These are phyloP conservation scores for Epizoanthus scotinus DNA, from an alignment of 92 coral and sea anemone species.

Conservation along the genomic window DNA sequence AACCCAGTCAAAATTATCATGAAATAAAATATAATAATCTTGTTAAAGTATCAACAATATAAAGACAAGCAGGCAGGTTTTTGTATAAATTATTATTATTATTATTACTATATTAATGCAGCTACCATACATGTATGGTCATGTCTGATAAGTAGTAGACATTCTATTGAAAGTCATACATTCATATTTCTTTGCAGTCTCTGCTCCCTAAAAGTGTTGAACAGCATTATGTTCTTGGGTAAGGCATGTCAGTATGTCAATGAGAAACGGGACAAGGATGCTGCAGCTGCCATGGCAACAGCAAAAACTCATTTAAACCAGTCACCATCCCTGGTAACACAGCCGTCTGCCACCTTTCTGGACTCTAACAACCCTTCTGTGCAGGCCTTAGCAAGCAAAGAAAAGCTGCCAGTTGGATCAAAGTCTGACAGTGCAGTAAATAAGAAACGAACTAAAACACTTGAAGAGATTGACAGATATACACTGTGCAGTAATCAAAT, in stretches of 20 bases:
- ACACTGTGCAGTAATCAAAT: slow-evolving; percentile 95
- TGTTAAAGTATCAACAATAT: too few relatives aligned
- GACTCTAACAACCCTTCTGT: slow-evolving; percentile 43
- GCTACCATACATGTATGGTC: too few relatives aligned
- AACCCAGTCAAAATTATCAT: background rate
- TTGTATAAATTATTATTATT: too few relatives aligned
- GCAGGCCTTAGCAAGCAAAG: slow-evolving; percentile 35
- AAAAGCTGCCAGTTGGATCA: background rate
- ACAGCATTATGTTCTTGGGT: slow-evolving; percentile 94
- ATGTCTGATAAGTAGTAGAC: background rate
- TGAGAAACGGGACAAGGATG: slow-evolving; percentile 65
- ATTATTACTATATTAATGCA: too few relatives aligned
- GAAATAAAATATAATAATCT: background rate
- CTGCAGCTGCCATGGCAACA: background rate
- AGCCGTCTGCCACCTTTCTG: slow-evolving; percentile 42
- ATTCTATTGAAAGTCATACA: too few relatives aligned
- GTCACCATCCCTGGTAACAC: slow-evolving; percentile 26
- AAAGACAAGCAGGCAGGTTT: too few relatives aligned
- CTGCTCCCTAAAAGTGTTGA: slow-evolving; percentile 83
- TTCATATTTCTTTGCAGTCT: slow-evolving; percentile 57
- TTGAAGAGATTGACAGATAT: slow-evolving; percentile 92
- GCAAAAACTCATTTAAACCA: background rate
- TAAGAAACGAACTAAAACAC: slow-evolving; percentile 67
- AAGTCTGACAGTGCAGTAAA: slow-evolving; percentile 46
- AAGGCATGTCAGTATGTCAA: slow-evolving; percentile 85